Conservation (phyloP, 2,888 invertebrate genomes). For the Tenthredo distinguenda region DNA sequence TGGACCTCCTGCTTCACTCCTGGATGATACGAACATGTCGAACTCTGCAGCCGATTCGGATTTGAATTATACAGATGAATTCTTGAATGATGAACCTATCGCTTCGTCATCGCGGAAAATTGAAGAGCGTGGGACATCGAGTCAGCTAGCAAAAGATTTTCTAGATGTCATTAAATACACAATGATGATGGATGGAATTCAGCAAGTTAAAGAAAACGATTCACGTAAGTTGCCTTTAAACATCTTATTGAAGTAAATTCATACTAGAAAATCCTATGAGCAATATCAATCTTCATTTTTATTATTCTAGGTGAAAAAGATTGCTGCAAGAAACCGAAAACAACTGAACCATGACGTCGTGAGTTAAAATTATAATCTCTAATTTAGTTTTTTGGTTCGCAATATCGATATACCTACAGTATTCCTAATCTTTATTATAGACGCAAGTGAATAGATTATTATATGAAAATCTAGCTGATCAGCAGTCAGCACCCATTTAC, state of each 20-base stretch:
- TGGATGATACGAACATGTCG: neutral
- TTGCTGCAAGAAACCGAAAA: neutral
- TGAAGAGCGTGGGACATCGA: neutral
- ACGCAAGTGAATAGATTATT: neutral
- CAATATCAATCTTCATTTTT: neutral
- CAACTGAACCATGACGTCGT: neutral
- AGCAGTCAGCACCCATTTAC: neutral
- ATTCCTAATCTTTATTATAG: constrained; percentile 12
- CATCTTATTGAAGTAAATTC: neutral
- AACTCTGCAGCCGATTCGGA: neutral
- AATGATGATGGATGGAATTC: constrained; percentile 32
- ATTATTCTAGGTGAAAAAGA: constrained; percentile 21
- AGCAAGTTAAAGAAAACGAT: neutral
- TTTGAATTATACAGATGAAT: neutral
- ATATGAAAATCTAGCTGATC: neutral
- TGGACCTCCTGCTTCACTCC: neutral
- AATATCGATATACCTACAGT: neutral
- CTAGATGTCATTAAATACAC: constrained; percentile 41
- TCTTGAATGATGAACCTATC: neutral
- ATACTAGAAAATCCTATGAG: neutral
- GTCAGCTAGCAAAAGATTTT: constrained; percentile 16
- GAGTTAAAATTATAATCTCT: neutral
- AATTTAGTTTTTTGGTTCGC: neutral
- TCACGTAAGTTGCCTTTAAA: neutral
- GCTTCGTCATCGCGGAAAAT: constrained; percentile 26